phyloP scores from a whole-genome alignment of 1,140 invertebrate species.

The Bradysia coprophila region DNA sequence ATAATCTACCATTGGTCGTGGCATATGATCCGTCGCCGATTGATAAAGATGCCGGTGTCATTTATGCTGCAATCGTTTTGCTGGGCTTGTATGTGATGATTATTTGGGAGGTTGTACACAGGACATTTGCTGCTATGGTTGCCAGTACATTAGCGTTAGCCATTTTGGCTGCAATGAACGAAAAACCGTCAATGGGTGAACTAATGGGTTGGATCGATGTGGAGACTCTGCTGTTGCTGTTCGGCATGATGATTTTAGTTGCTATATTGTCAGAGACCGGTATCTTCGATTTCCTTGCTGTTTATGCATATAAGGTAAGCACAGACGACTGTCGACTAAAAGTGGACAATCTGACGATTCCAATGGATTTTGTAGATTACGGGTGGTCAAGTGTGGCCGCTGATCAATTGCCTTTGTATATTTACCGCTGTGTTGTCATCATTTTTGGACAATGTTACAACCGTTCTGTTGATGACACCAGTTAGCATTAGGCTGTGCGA shows the following conservation, averaged over 20 bases:
- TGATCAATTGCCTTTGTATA: constrained; percentile 61
- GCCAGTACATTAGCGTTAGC: constrained; percentile 57
- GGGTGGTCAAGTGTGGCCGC: constrained; percentile 61
- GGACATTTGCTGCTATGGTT: constrained; percentile 65
- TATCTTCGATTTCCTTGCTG: constrained; percentile 73
- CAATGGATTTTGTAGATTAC: constrained; percentile 34
- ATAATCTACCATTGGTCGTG: constrained; percentile 33
- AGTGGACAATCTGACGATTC: neutral
- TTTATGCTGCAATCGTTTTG: constrained; percentile 52
- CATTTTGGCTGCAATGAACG: constrained; percentile 49
- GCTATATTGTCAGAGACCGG: constrained; percentile 74
- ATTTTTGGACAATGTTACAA: constrained; percentile 79
- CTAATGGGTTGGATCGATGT: constrained; percentile 75
- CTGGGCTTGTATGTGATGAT: constrained; percentile 62
- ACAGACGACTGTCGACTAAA: neutral
- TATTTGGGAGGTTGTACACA: constrained; percentile 59
- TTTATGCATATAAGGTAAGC: constrained; percentile 53
- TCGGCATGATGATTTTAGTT: constrained; percentile 84
- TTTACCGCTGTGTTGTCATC: constrained; percentile 67
- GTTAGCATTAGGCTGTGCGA: constrained; percentile 78
- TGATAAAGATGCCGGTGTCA: constrained; percentile 38
- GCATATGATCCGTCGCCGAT: constrained; percentile 39
- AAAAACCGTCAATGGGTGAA: constrained; percentile 51
- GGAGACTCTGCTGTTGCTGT: constrained; percentile 68
- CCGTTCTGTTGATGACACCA: constrained; percentile 69